Evolutionary conservation across 2,113 vertebrate species (phyloP).

Genomic region (Brevimyrus niger): DNA sequence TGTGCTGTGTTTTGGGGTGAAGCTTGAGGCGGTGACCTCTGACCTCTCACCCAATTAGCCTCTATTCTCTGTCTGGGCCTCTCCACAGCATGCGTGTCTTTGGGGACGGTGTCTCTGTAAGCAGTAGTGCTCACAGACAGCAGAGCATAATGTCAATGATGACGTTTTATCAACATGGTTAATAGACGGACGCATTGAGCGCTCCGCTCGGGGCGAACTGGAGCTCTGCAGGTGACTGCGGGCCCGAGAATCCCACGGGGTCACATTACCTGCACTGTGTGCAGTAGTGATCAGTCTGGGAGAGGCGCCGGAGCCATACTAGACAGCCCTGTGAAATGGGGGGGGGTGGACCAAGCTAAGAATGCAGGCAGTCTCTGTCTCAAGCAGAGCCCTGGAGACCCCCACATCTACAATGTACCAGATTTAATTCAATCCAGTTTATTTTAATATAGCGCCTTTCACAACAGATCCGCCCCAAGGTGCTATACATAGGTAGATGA

Average conservation of each 20-base stretch:
- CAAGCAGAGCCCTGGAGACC: background rate
- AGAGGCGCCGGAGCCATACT: background rate
- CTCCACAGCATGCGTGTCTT: background rate
- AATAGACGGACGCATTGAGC: background rate
- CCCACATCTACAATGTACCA: background rate
- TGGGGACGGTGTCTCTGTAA: background rate
- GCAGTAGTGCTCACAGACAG: background rate
- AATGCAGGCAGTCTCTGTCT: no score
- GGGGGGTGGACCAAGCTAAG: background rate
- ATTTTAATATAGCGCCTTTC: no score
- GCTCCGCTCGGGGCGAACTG: background rate
- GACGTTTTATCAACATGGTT: background rate
- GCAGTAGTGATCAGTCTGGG: background rate
- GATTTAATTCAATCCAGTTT: background rate
- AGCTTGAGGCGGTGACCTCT: background rate
- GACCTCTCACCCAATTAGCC: background rate
- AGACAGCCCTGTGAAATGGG: background rate
- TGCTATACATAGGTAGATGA: no score
- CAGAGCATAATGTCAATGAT: background rate
- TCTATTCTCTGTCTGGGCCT: background rate
- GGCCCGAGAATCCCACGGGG: background rate
- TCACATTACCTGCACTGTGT: background rate
- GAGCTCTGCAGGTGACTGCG: background rate
- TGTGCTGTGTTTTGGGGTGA: background rate
- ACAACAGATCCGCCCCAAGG: background rate